Evolutionary conservation across 2,888 invertebrate genomes (phyloP).

Genomic region (Hirtodrosophila confusa): DNA sequence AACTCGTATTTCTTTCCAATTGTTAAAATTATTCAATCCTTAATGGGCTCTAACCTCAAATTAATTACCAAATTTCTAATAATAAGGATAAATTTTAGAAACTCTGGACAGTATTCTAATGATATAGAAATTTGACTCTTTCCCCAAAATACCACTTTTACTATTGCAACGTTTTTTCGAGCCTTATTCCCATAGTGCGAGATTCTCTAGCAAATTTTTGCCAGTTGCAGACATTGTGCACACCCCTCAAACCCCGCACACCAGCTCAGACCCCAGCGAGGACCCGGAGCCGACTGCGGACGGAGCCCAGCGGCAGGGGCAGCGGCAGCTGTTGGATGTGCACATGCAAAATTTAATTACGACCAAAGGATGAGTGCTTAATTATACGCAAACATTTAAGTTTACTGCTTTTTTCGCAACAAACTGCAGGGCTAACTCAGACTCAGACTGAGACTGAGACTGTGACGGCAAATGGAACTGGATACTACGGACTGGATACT

Average conservation of each 20-base stretch:
- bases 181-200: no score
- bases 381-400: conserved; percentile 84
- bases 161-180: no score
- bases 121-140: no score
- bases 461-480: conserved; percentile 11
- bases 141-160: no score
- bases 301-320: not conserved
- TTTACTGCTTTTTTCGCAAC: conserved; percentile 74
- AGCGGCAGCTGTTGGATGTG: conserved; percentile 76
- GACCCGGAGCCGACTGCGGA: not conserved
- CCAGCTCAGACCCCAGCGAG: not conserved
- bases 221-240: conserved; percentile 34
- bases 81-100: no score
- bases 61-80: no score
- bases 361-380: conserved; percentile 84
- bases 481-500: conserved; percentile 23
- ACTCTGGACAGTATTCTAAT: no score
- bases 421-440: conserved; percentile 13
- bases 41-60: no score
- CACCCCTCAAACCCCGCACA: not conserved
- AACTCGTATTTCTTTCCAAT: no score
- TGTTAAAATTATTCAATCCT: no score
- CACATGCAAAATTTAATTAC: conserved; percentile 84
- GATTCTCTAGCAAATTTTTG: conserved; percentile 27
- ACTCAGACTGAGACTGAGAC: conserved; percentile 3